Evolutionary conservation across 2,113 vertebrate species (phyloP), one percentile per base, ranked within the genome.

Genomic region (Chelonoidis abingdonii): DNA sequence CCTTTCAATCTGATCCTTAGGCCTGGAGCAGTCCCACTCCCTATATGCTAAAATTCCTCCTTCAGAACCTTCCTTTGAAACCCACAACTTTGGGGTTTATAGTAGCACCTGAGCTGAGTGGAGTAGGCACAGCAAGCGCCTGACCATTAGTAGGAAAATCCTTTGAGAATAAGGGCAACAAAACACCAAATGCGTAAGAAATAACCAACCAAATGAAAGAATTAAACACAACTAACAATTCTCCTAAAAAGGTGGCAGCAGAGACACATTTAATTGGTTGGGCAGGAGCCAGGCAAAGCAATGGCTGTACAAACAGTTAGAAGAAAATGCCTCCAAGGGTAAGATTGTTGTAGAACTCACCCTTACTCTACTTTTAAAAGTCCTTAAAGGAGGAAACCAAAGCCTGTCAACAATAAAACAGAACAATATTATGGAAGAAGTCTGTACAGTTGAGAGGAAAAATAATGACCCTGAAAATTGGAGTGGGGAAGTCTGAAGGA

Each of bases 301-400:
- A 82, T 0, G 89, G 14, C 27, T 38, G 76, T 89, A 47, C 90
- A 91, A 80, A 86, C 50, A 72, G 69, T 94, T 93, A 88, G 44
- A 95, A 65, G 89, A 89, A 95, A 88, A 89, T 93, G 84, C 90
- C 90, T 96, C 91, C 84, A 53, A 84, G 83, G 90, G 93, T 95
- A 95, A 97, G 88, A 87, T 95, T 94, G 87, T 31, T 91, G 49
- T 41, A 83, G 92, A 85, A 92, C 86, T 92, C 93, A 86, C 91
- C 81, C 78, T 94, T 96, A 53, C 87, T 94, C 94, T 94, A 91
- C 78, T 92, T 87, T 93, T 97, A 89, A 93, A 96, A 96, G 65
- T 35, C 86, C 86, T 79, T 72, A 65, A 95, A 94, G 92, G 53
- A 86, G 83, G 83, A 84, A 95, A 97, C 89, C 86, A 82, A 89